Evolutionary conservation across 1,140 invertebrate genomes (phyloP), one percentile per base, ranked within the genome.

Genomic region (Drosophila mayri): DNA sequence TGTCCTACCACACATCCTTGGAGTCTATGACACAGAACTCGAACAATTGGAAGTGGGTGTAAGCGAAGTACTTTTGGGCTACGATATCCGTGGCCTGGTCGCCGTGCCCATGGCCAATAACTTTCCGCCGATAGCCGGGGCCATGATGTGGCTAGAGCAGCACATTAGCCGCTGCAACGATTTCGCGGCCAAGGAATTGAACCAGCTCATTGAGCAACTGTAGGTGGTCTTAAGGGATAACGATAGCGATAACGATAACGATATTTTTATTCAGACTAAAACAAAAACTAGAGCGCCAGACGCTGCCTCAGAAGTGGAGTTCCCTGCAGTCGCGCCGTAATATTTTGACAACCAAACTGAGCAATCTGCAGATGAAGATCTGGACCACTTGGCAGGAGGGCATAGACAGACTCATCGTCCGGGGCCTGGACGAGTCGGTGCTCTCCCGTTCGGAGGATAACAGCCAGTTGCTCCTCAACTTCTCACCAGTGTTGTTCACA

Each of bases 61-160:
- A 14, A 46, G 49, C 7, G 66, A 80, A 18, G 63, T 85, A 5
- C 55, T 92, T 4, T 41, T 90, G 38, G 71, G 61, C 47, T 87
- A 81, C 64, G 84, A 91, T 35, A 74, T 64, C 18, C 82, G 75
- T 2, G 91, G 88, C 16, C 40, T 91, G 10, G 20, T 65, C 0
- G 88, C 90, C 16, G 73, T 94, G 43, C 92, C 93, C 4, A 91
- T 95, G 11, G 94, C 96, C 77, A 93, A 94, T 37, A 95, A 95
- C 86, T 95, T 95, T 92, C 96, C 97, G 3, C 95, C 95, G 30
- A 94, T 96, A 16, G 94, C 96, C 38, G 95, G 96, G 8, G 93
- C 94, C 16, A 92, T 97, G 44, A 94, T 94, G 71, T 96, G 95
- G 94, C 91, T 96, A 11, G 93, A 94, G 65, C 95, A 96, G 91